Evolutionary conservation across 2,797 vertebrate species (phyloP), one percentile per base, ranked within the genome.

Genomic region (Discoglossus pictus): DNA sequence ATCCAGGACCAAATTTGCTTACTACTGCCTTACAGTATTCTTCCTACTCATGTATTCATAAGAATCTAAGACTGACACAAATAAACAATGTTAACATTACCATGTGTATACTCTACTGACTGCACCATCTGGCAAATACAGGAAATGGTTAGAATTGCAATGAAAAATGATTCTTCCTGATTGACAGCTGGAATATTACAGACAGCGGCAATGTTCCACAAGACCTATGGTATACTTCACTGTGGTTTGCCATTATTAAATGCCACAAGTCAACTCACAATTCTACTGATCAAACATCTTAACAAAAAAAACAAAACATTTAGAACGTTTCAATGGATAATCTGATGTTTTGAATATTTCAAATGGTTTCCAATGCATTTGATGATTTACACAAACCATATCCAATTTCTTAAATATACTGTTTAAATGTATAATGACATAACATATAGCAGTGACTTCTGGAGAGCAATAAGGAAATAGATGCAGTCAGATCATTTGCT

Each of bases 321-420:
- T 31, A 7, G 55, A 56, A 13, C 20, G 21, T 36, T 40, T 39
- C 25, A 40, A 52, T 35, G 25, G 36, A 21, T 53, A 34, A 44
- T 53, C 51, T 61, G 39, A 61, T 53, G 56, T 61, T 46, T 54
- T 9, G 47, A 61, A 54, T 60, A 27, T 23, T 31, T 15, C 21
- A 66, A 35, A 66, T 51, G 42, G 55, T 53, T 53, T 53, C 25
- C 18, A 53, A 68, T 53, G 56, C 23, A 61, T 53, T 54, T 46
- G 56, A 61, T 44, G 56, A 56, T 61, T 51, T 61, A 68, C 48
- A 38, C 47, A 61, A 68, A 53, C 38, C 47, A 15, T 68, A 68
- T 68, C 65, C 65, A 2, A 52, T 68, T 68, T 44, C 65, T 46
- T 44, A 52, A 53, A 54, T 61, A 44, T 8, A 52, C 13, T 40